Percentiles rank a stretch among this genome's conserved stretches.
These are phyloP conservation scores for Tapirus terrestris DNA, from an alignment of 2,113 vertebrate species.

Conservation along the genomic window DNA sequence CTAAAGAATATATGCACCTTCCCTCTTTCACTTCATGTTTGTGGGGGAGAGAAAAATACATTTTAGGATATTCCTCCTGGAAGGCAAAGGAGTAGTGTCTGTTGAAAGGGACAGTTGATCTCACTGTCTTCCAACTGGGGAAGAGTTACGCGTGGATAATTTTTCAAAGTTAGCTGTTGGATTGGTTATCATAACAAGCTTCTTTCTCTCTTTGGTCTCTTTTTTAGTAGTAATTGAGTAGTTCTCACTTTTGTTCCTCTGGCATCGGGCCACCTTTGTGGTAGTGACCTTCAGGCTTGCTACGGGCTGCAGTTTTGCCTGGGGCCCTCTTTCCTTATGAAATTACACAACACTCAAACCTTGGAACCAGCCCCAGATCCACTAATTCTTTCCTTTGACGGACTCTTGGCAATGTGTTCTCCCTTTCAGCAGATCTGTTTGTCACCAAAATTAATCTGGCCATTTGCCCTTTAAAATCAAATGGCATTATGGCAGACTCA, in stretches of 20 bases:
- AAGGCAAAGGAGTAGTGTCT: not conserved
- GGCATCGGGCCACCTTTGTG: conserved; percentile 61
- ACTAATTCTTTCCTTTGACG: conserved; percentile 73
- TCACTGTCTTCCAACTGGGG: not conserved
- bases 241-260: conserved; percentile 54
- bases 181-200: conserved; percentile 38
- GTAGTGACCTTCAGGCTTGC: conserved; percentile 77
- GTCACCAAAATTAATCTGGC: conserved; percentile 71
- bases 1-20: conserved; percentile 53
- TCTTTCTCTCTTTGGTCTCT: conserved; percentile 50
- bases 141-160: not conserved
- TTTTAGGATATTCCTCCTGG: conserved; percentile 10
- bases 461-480: conserved; percentile 67
- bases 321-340: conserved; percentile 75
- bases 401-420: conserved; percentile 63
- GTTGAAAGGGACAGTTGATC: conserved; percentile 44
- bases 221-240: conserved; percentile 31
- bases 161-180: conserved; percentile 26
- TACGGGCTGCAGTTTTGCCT: conserved; percentile 71
- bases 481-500: conserved; percentile 8
- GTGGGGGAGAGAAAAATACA: conserved; percentile 31
- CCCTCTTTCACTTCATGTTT: conserved; percentile 29
- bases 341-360: conserved; percentile 75
- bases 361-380: conserved; percentile 74
- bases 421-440: conserved; percentile 65